Percentiles rank a stretch among this genome's conserved stretches.
phyloP scores from a whole-genome alignment of 1,140 invertebrate species.

The Meloidogyne exigua region DNA sequence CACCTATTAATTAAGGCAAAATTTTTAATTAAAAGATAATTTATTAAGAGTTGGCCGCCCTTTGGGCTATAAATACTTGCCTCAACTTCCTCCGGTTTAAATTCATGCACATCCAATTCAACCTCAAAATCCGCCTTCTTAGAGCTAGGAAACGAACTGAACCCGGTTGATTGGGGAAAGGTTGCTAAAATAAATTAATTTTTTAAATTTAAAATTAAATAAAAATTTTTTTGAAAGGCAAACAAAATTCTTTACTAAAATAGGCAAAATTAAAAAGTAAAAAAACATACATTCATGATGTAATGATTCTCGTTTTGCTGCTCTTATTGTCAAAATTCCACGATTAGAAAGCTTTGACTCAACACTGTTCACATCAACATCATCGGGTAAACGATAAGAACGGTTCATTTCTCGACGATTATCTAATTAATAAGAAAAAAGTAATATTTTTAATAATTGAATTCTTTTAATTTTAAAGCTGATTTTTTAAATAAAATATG shows the following conservation, averaged over 20 bases:
- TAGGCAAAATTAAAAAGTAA: no score
- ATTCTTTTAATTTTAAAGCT: no score
- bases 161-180: neutral
- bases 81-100: slow-evolving; percentile 15
- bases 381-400: neutral
- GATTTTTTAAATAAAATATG: no score
- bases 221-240: no score
- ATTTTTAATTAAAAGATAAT: neutral
- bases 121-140: slow-evolving; percentile 13
- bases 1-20: neutral
- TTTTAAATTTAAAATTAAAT: no score
- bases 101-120: slow-evolving; percentile 21
- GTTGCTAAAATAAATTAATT: neutral
- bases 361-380: neutral
- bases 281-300: neutral
- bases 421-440: no score
- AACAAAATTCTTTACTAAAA: no score
- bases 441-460: no score
- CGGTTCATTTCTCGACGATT: neutral
- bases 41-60: no score
- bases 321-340: neutral
- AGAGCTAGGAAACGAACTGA: neutral
- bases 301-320: neutral
- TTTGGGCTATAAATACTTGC: no score
- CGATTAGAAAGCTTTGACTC: slow-evolving; percentile 4